These are phyloP conservation scores for Actias luna DNA, from an alignment of 2,888 invertebrate genomes.

Conservation along the genomic window DNA sequence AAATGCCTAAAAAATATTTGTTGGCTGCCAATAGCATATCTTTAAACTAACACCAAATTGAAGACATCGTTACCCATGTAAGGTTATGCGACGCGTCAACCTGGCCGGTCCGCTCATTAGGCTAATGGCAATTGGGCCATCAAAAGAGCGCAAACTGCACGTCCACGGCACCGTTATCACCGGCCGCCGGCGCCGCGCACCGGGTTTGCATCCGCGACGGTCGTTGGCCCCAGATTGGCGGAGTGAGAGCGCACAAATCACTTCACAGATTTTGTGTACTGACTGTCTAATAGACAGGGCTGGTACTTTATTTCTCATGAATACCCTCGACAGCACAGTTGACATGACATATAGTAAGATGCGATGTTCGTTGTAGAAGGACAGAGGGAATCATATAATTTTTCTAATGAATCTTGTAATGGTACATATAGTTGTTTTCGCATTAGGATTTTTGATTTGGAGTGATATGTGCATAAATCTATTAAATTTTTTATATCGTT, in stretches of 20 bases:
- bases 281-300: slow-evolving; percentile 48
- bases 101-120: slow-evolving; percentile 38
- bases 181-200: slow-evolving; percentile 23
- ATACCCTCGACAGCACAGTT: no score
- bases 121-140: slow-evolving; percentile 52
- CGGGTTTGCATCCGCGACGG: slow-evolving; percentile 55
- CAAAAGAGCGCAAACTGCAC: slow-evolving; percentile 51
- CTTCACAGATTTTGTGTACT: slow-evolving; percentile 59
- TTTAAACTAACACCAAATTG: background rate
- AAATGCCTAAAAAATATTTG: no score
- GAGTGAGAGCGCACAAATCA: slow-evolving; percentile 62
- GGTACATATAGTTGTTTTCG: no score
- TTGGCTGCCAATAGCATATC: background rate
- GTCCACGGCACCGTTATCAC: slow-evolving; percentile 59
- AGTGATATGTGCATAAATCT: no score
- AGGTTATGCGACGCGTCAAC: background rate
- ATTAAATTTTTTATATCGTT: no score
- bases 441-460: no score
- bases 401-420: no score
- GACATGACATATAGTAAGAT: no score
- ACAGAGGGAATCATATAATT: no score
- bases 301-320: slow-evolving; percentile 28
- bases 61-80: slow-evolving; percentile 5
- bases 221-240: slow-evolving; percentile 64
- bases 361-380: no score